phyloP scores from a whole-genome alignment of 2,797 vertebrate species.

The Loris lydekkerianus region DNA sequence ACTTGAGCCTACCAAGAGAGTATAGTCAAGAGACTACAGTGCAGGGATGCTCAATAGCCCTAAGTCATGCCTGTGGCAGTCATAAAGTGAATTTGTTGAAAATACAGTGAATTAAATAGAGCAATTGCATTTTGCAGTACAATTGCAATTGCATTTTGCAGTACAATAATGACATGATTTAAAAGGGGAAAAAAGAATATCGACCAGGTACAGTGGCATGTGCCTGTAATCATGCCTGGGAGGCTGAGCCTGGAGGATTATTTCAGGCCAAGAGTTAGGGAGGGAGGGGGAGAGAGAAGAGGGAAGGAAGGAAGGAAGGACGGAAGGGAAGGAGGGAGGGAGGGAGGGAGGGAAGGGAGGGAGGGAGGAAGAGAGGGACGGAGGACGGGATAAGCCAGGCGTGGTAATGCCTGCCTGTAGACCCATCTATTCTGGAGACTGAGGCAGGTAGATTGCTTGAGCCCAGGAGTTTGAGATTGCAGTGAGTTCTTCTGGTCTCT shows the following conservation, averaged over 20 bases:
- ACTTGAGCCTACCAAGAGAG: neutral
- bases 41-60: neutral
- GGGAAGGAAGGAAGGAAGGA: neutral
- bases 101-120: neutral
- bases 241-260: no score
- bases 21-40: neutral
- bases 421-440: no score
- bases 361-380: no score
- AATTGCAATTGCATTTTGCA: neutral
- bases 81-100: neutral
- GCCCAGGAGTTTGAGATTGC: no score
- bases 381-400: no score
- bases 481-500: neutral
- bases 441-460: no score
- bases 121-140: neutral
- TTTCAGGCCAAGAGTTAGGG: no score
- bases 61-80: neutral
- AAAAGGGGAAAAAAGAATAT: neutral
- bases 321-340: rapidly evolving
- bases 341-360: no score
- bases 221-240: no score
- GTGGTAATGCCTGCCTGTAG: no score
- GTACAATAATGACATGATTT: neutral
- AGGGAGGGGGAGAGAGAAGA: neutral
- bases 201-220: no score